Evolutionary conservation across 2,888 invertebrate genomes (phyloP).

Genomic region (Fissipunctia ypsillon): DNA sequence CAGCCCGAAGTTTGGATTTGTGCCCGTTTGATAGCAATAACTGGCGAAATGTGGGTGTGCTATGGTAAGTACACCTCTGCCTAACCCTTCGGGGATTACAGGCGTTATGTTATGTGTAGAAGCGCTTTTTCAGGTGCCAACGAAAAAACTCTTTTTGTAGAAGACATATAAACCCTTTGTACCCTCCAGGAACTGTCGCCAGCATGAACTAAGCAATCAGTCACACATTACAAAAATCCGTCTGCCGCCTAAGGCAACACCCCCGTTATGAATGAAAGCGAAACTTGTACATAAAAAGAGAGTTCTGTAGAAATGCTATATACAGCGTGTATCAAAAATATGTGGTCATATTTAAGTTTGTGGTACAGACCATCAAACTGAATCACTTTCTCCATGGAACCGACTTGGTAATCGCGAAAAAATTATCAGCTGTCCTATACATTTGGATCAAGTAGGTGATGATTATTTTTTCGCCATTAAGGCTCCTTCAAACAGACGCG

Average conservation of each 20-base stretch:
- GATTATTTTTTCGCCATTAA: not conserved
- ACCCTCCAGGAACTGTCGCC: conserved; percentile 24
- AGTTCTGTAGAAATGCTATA: conserved; percentile 5
- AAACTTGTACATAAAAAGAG: conserved; percentile 16
- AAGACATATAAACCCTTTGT: not conserved
- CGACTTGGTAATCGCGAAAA: not conserved
- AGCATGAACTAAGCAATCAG: conserved; percentile 32
- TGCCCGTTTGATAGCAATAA: not conserved
- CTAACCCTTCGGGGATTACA: not conserved
- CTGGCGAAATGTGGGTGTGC: too few species aligned
- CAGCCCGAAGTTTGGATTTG: too few species aligned
- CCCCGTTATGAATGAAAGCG: conserved; percentile 2
- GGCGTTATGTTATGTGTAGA: not conserved
- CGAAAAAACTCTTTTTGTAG: not conserved
- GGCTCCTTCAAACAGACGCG: too few species aligned
- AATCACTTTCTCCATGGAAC: not conserved
- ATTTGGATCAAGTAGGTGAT: not conserved
- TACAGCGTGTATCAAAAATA: not conserved
- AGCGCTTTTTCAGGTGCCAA: too few species aligned
- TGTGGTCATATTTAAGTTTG: not conserved
- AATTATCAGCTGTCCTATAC: not conserved
- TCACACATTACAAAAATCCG: conserved; percentile 48
- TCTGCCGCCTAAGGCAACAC: conserved; percentile 43
- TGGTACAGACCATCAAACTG: not conserved
- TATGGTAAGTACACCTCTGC: not conserved